A percentile compares a stretch with the other conserved stretches of the same genome.
phyloP scores from a whole-genome alignment of 2,888 invertebrate species.

The Lysandra coridon region DNA sequence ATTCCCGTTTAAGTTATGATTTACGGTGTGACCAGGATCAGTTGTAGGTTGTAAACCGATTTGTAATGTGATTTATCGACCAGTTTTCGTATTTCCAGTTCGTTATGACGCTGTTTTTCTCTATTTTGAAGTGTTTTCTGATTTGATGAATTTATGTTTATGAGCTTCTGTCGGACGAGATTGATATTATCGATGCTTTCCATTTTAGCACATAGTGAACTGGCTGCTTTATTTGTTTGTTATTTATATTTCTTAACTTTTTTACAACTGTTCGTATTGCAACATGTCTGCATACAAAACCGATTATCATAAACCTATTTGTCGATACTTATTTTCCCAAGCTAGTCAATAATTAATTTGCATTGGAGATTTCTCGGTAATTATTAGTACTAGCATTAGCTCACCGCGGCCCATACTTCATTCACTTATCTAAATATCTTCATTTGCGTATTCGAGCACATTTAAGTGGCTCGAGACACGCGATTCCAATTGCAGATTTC shows the following conservation, averaged over 20 bases:
- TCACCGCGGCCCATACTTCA: slow-evolving; percentile 34
- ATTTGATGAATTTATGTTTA: slow-evolving; percentile 25
- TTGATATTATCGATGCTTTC: not conserved
- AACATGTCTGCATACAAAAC: not conserved
- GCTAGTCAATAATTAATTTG: not conserved
- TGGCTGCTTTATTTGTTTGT: not conserved
- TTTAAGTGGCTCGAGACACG: slow-evolving; percentile 54
- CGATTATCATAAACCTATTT: not conserved
- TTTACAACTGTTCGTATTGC: not conserved
- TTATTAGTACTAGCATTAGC: slow-evolving; percentile 33
- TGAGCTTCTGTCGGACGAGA: not conserved
- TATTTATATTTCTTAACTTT: too few species aligned
- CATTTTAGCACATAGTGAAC: not conserved
- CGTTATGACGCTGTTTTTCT: slow-evolving; percentile 16
- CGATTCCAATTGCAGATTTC: slow-evolving; percentile 65
- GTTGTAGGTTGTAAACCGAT: slow-evolving; percentile 68
- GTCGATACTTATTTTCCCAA: not conserved
- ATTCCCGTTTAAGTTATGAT: slow-evolving; percentile 66
- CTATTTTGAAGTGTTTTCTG: slow-evolving; percentile 1
- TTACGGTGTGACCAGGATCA: slow-evolving; percentile 64
- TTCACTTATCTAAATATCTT: slow-evolving; percentile 46
- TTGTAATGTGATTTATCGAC: slow-evolving; percentile 74
- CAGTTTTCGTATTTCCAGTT: slow-evolving; percentile 57
- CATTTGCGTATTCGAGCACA: slow-evolving; percentile 46
- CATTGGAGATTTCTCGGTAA: slow-evolving; percentile 34